A percentile compares a stretch with the other conserved stretches of the same genome.
These are phyloP conservation scores for Nasonia vitripennis DNA, from an alignment of 1,140 invertebrate genomes.

Conservation along the genomic window DNA sequence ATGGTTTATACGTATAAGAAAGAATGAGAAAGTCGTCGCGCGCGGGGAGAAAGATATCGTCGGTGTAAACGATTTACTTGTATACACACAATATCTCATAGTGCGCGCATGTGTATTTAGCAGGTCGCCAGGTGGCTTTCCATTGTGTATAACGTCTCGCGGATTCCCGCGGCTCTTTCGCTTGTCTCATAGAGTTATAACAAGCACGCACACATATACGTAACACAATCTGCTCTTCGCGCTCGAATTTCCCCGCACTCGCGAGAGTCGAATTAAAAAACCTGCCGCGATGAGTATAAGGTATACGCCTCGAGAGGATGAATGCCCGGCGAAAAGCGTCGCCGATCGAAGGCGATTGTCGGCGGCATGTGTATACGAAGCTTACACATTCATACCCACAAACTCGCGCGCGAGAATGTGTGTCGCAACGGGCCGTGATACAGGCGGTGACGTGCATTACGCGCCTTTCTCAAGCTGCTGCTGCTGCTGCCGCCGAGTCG, in stretches of 20 bases:
- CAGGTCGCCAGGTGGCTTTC: conserved; percentile 17
- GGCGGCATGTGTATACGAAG: too few species aligned
- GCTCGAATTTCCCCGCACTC: background rate
- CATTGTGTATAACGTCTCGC: conserved; percentile 13
- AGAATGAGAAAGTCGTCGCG: conserved; percentile 10
- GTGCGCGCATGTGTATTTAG: conserved; percentile 6
- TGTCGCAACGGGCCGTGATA: background rate
- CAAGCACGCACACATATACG: background rate
- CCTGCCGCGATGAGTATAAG: too few species aligned
- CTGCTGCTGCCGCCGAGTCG: background rate
- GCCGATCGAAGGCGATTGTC: background rate
- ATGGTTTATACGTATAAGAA: background rate
- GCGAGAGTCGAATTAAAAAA: background rate
- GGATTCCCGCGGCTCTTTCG: conserved; percentile 22
- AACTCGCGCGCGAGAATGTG: background rate
- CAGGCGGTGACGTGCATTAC: conserved; percentile 18
- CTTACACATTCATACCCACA: too few species aligned
- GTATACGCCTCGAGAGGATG: too few species aligned
- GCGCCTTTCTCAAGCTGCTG: conserved; percentile 18
- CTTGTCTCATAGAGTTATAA: background rate
- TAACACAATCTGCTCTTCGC: conserved; percentile 19
- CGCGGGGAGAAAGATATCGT: too few species aligned
- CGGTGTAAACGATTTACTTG: too few species aligned
- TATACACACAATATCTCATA: background rate
- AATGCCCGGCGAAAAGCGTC: background rate